Conservation (phyloP, 2,888 invertebrate species). For the Drosophila austrosaltans region DNA sequence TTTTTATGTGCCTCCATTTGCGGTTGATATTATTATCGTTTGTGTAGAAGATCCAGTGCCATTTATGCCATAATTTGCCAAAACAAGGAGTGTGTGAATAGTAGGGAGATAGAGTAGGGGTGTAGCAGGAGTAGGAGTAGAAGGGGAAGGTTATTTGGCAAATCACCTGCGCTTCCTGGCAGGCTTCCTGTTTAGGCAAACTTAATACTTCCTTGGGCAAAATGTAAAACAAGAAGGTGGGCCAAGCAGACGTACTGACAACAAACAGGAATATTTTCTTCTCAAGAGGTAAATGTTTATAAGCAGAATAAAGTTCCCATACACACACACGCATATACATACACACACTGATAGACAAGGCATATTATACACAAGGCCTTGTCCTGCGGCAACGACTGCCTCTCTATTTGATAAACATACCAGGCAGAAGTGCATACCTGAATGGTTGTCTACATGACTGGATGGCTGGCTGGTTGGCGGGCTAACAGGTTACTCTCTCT, state of each 20-base stretch:
- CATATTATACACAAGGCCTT: slow-evolving; percentile 46
- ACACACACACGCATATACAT: slow-evolving; percentile 1
- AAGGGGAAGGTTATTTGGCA: slow-evolving; percentile 61
- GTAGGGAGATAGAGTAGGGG: neutral
- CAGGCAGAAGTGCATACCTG: slow-evolving; percentile 55
- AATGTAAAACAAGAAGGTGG: slow-evolving; percentile 54
- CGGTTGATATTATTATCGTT: slow-evolving; percentile 64
- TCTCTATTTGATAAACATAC: slow-evolving; percentile 64
- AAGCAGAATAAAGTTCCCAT: slow-evolving; percentile 57
- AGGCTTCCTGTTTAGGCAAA: slow-evolving; percentile 75
- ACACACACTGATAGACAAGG: neutral
- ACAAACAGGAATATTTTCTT: slow-evolving; percentile 40
- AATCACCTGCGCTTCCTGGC: slow-evolving; percentile 80
- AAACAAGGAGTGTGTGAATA: slow-evolving; percentile 41
- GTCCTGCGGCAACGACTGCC: slow-evolving; percentile 54
- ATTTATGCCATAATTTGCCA: slow-evolving; percentile 68
- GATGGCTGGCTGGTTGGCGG: slow-evolving; percentile 33
- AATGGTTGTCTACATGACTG: slow-evolving; percentile 42
- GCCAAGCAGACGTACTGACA: slow-evolving; percentile 49
- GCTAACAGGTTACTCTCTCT: slow-evolving; percentile 50
- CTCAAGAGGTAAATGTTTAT: slow-evolving; percentile 16
- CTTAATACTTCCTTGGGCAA: slow-evolving; percentile 71
- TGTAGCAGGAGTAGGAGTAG: neutral
- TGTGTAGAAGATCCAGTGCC: slow-evolving; percentile 49
- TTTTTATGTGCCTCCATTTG: slow-evolving; percentile 70